phyloP scores from a whole-genome alignment of 2,888 invertebrate genomes.

The Ormyrus pomaceus region DNA sequence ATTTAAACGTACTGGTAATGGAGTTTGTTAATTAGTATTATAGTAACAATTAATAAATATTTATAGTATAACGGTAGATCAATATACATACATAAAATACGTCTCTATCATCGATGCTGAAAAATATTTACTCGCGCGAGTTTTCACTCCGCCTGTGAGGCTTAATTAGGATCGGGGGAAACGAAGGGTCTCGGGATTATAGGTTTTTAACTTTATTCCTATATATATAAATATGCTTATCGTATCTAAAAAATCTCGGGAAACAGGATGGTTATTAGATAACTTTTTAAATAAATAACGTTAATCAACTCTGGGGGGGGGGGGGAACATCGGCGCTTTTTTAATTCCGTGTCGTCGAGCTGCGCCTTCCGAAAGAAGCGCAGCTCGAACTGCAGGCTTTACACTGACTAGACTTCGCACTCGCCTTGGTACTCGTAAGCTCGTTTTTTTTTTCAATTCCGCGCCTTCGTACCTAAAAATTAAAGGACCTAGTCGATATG shows the following conservation, averaged over 20 bases:
- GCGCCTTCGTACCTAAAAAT: constrained; percentile 26
- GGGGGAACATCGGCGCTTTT: too few species aligned
- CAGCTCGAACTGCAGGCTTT: constrained; percentile 21
- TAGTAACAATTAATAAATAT: constrained; percentile 53
- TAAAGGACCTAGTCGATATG: constrained; percentile 42
- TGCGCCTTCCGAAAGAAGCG: neutral
- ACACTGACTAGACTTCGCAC: constrained; percentile 68
- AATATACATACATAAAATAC: constrained; percentile 53
- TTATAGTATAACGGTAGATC: constrained; percentile 43
- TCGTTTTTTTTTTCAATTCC: constrained; percentile 44
- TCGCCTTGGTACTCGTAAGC: constrained; percentile 59
- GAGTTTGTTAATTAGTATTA: constrained; percentile 42
- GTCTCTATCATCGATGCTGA: constrained; percentile 18
- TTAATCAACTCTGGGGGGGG: too few species aligned
- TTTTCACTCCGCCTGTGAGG: constrained; percentile 11
- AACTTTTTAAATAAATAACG: neutral
- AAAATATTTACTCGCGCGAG: constrained; percentile 42
- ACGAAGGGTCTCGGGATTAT: neutral
- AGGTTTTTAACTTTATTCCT: neutral
- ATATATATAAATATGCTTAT: constrained; percentile 17
- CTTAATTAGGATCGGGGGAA: neutral
- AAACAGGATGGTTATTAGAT: constrained; percentile 12
- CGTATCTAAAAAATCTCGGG: constrained; percentile 19
- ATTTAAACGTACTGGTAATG: constrained; percentile 40
- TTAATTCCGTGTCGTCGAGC: too few species aligned